Base-by-base conservation (phyloP, 2,797 vertebrate species). In the Pygocentrus nattereri region DNA sequence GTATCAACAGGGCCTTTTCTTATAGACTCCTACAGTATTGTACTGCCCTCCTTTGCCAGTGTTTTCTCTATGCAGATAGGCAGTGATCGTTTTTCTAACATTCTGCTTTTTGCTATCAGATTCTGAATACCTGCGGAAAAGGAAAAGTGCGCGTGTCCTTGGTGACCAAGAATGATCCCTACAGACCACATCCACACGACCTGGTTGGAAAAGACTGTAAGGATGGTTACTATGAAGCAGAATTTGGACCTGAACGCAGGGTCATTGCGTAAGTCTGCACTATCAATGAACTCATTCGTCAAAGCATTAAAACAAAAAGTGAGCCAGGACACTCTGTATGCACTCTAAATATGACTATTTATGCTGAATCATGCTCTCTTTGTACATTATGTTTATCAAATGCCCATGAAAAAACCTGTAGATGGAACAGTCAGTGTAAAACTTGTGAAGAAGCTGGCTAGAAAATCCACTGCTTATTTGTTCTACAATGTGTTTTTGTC, bases 171-270 rank as follows among this genome's bases (percentile, higher is more conserved):
- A 98, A 93, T 31, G 97, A 98, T 23, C 98, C 97, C 0, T 97
- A 96, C 92, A 96, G 96, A 81, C 98, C 98, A 0, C 98, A 99
- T 82, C 98, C 98, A 18, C 98, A 99, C 11, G 97, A 98, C 91
- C 92, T 99, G 87, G 98, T 99, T 87, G 98, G 98, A 44, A 99
- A 98, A 87, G 98, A 99, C 92, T 99, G 98, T 90, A 97, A 94
- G 88, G 97, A 99, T 75, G 97, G 98, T 11, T 99, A 95, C 93
- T 99, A 99, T 0, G 98, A 99, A 92, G 96, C 96, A 0, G 98
- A 99, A 89, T 98, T 99, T 44, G 97, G 97, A 30, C 96, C 96
- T 0, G 98, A 99, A 23, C 97, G 97, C 49, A 95, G 95, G 90
- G 96, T 97, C 74, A 93, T 99, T 11, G 96, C 96, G 98, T 99